A percentile compares a stretch with the other conserved stretches of the same genome.
Evolutionary conservation across 2,113 vertebrate species (phyloP).

Genomic region (Butastur rufipennis): DNA sequence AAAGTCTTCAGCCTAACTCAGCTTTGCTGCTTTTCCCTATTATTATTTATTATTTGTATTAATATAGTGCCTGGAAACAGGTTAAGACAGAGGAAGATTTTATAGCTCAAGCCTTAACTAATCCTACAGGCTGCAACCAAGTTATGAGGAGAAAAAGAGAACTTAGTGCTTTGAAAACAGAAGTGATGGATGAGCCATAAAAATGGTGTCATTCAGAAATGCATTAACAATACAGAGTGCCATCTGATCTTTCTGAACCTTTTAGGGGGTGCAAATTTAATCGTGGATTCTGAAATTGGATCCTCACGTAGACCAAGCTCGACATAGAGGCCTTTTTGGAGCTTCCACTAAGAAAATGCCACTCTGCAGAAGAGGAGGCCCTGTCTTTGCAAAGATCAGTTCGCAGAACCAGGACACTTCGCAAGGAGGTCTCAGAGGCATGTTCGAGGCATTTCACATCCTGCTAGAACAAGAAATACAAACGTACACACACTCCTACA

Average conservation of each 20-base stretch:
- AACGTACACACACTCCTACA: rapidly evolving
- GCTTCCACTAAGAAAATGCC: neutral
- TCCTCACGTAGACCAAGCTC: neutral
- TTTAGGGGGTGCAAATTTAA: neutral
- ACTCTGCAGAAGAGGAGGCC: neutral
- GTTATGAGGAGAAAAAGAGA: neutral
- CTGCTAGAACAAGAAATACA: neutral
- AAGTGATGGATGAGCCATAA: neutral
- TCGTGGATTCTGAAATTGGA: neutral
- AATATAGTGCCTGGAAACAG: neutral
- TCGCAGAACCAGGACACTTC: neutral
- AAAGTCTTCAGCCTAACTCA: neutral
- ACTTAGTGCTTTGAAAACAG: neutral
- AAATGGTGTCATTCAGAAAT: neutral
- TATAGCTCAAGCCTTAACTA: neutral
- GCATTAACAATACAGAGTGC: neutral
- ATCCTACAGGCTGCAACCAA: neutral
- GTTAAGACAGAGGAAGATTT: neutral
- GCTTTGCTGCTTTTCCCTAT: neutral
- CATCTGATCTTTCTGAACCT: neutral
- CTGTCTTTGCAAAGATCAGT: neutral
- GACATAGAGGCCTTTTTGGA: neutral
- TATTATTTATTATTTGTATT: neutral
- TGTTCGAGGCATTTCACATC: neutral
- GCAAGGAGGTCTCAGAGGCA: neutral